These are phyloP conservation scores for Stictocephala bisonia DNA, from an alignment of 2,888 invertebrate genomes.

Conservation along the genomic window DNA sequence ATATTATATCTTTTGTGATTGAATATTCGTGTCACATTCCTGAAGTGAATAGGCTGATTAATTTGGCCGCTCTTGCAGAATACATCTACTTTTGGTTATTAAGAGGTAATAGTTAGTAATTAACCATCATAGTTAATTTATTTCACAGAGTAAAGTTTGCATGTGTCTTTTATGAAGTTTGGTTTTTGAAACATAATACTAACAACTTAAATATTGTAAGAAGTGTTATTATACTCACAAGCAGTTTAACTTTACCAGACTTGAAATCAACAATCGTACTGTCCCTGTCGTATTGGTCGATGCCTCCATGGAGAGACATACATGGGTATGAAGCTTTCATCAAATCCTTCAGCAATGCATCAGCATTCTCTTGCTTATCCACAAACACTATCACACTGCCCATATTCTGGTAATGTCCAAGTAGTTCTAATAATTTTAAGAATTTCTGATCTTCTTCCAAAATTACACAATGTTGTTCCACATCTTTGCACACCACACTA, in stretches of 20 bases:
- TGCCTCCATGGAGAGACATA: slow-evolving; percentile 97
- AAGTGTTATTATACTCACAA: slow-evolving; percentile 73
- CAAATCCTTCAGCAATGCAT: slow-evolving; percentile 90
- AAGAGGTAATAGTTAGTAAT: too few species aligned
- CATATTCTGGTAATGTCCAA: slow-evolving; percentile 92
- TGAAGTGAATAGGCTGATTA: too few species aligned
- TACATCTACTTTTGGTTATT: too few species aligned
- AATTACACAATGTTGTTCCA: slow-evolving; percentile 93
- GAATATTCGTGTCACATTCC: too few species aligned
- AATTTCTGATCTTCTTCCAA: slow-evolving; percentile 98
- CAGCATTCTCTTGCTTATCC: slow-evolving; percentile 98
- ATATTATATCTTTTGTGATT: too few species aligned
- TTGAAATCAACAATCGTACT: slow-evolving; percentile 98
- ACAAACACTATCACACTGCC: slow-evolving; percentile 98
- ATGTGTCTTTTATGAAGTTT: too few species aligned
- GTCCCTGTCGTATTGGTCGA: slow-evolving; percentile 99
- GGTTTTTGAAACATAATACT: too few species aligned
- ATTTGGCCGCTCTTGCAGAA: too few species aligned
- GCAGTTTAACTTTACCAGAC: slow-evolving; percentile 88
- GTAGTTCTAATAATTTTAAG: slow-evolving; percentile 94
- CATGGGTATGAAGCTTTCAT: slow-evolving; percentile 97
- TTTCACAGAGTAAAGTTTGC: too few species aligned
- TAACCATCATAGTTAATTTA: too few species aligned
- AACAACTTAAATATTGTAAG: too few species aligned
- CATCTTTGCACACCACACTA: slow-evolving; percentile 97